These are phyloP conservation scores for Ceratoteleas bidentatus DNA, from an alignment of 1,140 invertebrate species.

Conservation along the genomic window DNA sequence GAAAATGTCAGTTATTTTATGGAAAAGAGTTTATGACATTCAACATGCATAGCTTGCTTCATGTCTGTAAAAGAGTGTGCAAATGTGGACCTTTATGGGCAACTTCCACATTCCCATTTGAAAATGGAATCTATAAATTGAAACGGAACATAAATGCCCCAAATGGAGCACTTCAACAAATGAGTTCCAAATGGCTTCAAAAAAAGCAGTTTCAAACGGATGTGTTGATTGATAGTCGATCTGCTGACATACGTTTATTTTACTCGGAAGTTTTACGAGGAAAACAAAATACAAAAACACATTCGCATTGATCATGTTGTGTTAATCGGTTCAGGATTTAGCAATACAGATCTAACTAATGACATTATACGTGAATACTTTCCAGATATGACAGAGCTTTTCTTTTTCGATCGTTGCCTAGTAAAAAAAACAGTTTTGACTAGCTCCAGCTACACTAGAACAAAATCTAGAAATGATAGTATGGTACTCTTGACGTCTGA, in stretches of 20 bases:
- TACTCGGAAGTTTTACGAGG: too few relatives aligned
- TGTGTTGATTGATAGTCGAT: neutral
- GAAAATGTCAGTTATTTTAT: conserved; percentile 26
- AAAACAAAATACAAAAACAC: too few relatives aligned
- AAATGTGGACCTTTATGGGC: conserved; percentile 30
- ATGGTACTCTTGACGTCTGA: too few relatives aligned
- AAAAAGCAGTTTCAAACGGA: neutral
- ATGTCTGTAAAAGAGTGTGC: conserved; percentile 11
- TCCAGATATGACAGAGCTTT: too few relatives aligned
- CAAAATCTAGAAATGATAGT: too few relatives aligned
- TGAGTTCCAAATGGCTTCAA: neutral
- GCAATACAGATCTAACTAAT: too few relatives aligned
- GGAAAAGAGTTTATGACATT: conserved; percentile 25
- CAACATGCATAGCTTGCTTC: conserved; percentile 22
- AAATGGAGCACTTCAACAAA: conserved; percentile 14
- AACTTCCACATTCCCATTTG: conserved; percentile 10
- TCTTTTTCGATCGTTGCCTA: too few relatives aligned
- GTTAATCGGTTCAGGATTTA: too few relatives aligned
- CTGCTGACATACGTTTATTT: neutral
- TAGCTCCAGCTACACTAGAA: too few relatives aligned
- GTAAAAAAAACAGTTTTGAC: too few relatives aligned
- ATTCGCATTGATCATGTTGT: too few relatives aligned
- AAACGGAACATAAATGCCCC: conserved; percentile 24
- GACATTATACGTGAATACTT: too few relatives aligned
- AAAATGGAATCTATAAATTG: conserved; percentile 32